Base-by-base conservation (phyloP, 92 coral and sea anemone species). In the Plumapathes pennacea region DNA sequence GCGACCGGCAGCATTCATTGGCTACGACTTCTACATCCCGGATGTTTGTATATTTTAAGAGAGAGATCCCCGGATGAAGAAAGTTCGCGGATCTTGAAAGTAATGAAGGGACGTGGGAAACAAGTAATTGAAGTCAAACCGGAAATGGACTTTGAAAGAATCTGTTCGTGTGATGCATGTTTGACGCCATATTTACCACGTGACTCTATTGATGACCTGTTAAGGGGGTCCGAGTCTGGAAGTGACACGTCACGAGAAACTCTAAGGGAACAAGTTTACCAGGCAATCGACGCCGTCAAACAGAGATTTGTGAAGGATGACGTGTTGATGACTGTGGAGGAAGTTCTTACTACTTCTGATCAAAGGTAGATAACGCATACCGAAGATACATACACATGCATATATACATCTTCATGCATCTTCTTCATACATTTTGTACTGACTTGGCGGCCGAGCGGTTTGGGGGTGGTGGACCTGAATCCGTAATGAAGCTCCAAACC, bases 11-110 rank as follows among this genome's bases (percentile, higher is more conserved):
- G 39, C 48, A 34, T 66, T 30, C 23, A 37, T 7, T 78, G 78
- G 78, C 76, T 53, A 5, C 78, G 67, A 11, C 44, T 47, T 48
- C 74, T 90, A 9, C 70, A 61, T 67, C 83, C 76, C 0, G 97
- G 97, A 4, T 80, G 90, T 25, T 57, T 90, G 29, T 90, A 82
- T 55, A 54, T 82, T 32, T 36, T 90, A 29, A 45, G 57, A 4
- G 92, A 80, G 38, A 47, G 28, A 1, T 73, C 39, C 32, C 58
- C 67, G 29, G 50, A 49, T 19, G 50, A 27, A 28, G 52, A 45
- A 46, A 46, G 46, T 38, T 82, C 85, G 10, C 29, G 54, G 19
- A 57, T 86, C 32, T 17, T 67, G 28, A 39, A 47, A 32, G 72
- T 52, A 25, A 33, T 60, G 15, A 36, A 60, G 43, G 50, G 45